These are phyloP conservation scores for Prosopocoilus inquinatus DNA, from an alignment of 2,888 invertebrate genomes.

Conservation along the genomic window DNA sequence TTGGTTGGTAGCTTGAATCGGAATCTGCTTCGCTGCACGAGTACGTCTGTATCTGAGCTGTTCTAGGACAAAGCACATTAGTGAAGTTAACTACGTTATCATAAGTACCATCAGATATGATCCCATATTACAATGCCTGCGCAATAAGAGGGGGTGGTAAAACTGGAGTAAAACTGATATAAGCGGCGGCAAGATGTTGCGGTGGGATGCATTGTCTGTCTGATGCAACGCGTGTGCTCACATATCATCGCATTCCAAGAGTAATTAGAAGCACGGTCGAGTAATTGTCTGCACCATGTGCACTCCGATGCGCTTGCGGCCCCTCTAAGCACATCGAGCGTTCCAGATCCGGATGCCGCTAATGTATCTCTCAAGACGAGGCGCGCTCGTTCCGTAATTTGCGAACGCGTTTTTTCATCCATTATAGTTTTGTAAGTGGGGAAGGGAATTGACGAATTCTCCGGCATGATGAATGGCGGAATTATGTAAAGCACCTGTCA, in stretches of 20 bases:
- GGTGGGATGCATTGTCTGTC: slow-evolving; percentile 4
- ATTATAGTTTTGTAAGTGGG: neutral
- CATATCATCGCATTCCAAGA: slow-evolving; percentile 10
- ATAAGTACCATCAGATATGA: slow-evolving; percentile 21
- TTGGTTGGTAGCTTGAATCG: slow-evolving; percentile 34
- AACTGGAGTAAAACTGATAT: slow-evolving; percentile 13
- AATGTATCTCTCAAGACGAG: slow-evolving; percentile 11
- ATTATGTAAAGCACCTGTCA: slow-evolving; percentile 5
- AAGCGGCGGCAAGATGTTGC: slow-evolving; percentile 6
- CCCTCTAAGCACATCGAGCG: slow-evolving; percentile 3
- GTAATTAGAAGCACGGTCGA: slow-evolving; percentile 16
- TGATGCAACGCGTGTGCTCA: slow-evolving; percentile 4
- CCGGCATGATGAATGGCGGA: slow-evolving; percentile 3
- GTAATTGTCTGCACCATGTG: slow-evolving; percentile 18
- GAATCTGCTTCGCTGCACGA: slow-evolving; percentile 38
- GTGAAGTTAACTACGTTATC: slow-evolving; percentile 24
- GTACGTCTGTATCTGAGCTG: slow-evolving; percentile 40
- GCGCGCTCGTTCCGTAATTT: neutral
- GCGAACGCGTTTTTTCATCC: neutral
- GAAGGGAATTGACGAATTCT: slow-evolving; percentile 5
- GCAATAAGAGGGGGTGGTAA: slow-evolving; percentile 11
- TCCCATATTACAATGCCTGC: slow-evolving; percentile 15
- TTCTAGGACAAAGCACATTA: slow-evolving; percentile 39
- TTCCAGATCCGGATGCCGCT: slow-evolving; percentile 10
- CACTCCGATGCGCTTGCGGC: slow-evolving; percentile 6